phyloP scores from a whole-genome alignment of 2,888 invertebrate species.

The Actias luna region DNA sequence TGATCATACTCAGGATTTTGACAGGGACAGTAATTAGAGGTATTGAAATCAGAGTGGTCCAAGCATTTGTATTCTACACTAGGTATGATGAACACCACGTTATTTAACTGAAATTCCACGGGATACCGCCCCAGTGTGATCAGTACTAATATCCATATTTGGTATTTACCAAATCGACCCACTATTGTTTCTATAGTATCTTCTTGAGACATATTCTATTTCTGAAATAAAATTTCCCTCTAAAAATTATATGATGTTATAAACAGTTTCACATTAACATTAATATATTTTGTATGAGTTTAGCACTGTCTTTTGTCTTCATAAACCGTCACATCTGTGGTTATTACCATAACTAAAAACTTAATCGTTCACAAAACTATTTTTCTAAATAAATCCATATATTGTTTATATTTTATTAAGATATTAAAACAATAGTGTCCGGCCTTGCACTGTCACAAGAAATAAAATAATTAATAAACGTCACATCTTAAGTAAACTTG shows the following conservation, averaged over 20 bases:
- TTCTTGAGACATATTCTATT: slow-evolving; percentile 27
- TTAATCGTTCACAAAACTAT: not conserved
- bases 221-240: not conserved
- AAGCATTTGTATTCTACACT: slow-evolving; percentile 73
- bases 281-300: not conserved
- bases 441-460: not conserved
- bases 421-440: not conserved
- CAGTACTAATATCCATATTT: slow-evolving; percentile 73
- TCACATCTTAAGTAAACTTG: not conserved
- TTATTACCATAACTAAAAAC: not conserved
- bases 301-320: not conserved
- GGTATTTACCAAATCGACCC: slow-evolving; percentile 80
- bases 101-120: slow-evolving; percentile 80
- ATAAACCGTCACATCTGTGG: not conserved
- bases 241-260: not conserved
- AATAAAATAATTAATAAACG: not conserved
- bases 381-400: not conserved
- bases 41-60: slow-evolving; percentile 53
- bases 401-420: not conserved
- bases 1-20: slow-evolving; percentile 76
- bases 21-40: slow-evolving; percentile 68
- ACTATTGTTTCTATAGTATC: slow-evolving; percentile 69
- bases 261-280: not conserved
- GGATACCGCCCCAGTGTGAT: slow-evolving; percentile 78
- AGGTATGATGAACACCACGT: slow-evolving; percentile 81